Base-by-base conservation (phyloP, 2,113 vertebrate species). In the Sorex araneus region DNA sequence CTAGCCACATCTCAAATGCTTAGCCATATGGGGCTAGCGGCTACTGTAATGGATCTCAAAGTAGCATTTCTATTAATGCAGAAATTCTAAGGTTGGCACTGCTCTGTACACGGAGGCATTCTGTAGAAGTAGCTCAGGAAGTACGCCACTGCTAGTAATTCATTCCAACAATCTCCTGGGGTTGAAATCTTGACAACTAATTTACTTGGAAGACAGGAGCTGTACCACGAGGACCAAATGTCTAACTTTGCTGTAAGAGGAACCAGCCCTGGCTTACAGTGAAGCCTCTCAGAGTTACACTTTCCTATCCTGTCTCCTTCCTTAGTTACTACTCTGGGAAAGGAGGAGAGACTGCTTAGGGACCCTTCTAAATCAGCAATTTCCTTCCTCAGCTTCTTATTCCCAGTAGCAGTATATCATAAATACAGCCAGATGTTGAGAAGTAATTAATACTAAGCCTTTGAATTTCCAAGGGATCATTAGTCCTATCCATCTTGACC, bases 401-500 rank as follows among this genome's bases (percentile, higher is more conserved):
- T 27, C 71, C 54, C 81, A 89, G 81, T 63, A 78, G 89, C 50
- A 73, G 34, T 73, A 23, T 60, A 50, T 83, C 71, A 87, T 77
- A 92, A 93, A 95, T 81, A 94, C 19, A 89, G 84, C 92, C 95
- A 97, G 95, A 93, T 96, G 94, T 80, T 95, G 86, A 82, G 87
- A 84, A 84, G 69, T 94, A 94, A 93, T 95, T 96, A 95, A 96
- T 95, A 96, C 63, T 23, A 84, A 92, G 91, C 54, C 76, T 96
- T 50, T 95, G 83, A 70, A 91, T 95, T 96, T 97, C 80, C 32
- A 82, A 89, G 91, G 54, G 89, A 94, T 91, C 95, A 95, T 96
- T 87, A 96, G 91, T 94, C 45, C 87, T 95, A 92, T 94, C 96
- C 92, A 95, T 91, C 77, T 89, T 94, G 95, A 95, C 93, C 95